A percentile compares a stretch with the other conserved stretches of the same genome.
Evolutionary conservation across 2,888 invertebrate species (phyloP).

Genomic region (Gandaritis pyraliata): DNA sequence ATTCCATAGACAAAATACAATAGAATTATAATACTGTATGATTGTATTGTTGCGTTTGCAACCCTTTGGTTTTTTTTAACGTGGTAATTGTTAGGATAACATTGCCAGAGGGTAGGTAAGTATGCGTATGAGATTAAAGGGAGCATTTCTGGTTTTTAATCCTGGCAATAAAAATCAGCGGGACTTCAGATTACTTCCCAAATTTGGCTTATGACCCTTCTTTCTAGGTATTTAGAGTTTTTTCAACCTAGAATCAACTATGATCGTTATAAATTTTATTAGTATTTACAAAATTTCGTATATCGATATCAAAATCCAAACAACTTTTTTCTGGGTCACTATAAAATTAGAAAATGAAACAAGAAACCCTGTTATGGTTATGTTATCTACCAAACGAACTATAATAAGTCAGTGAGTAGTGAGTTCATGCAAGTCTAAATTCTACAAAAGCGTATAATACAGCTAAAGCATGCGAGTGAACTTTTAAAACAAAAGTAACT

Average conservation of each 20-base stretch:
- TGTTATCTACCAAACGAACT: constrained; percentile 9
- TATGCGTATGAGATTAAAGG: constrained; percentile 32
- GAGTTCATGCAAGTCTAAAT: constrained; percentile 15
- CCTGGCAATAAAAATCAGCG: constrained; percentile 35
- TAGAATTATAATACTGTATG: constrained; percentile 47
- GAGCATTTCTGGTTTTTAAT: constrained; percentile 32
- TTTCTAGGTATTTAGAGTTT: neutral
- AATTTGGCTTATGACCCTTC: constrained; percentile 21
- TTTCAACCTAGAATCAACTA: neutral
- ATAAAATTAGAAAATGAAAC: constrained; percentile 2
- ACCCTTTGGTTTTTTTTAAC: constrained; percentile 55
- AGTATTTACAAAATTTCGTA: too few species aligned
- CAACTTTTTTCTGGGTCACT: too few species aligned
- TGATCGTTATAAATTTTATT: too few species aligned
- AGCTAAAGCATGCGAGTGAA: constrained; percentile 26
- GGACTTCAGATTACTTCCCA: constrained; percentile 25
- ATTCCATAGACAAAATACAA: constrained; percentile 47
- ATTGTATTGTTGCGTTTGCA: constrained; percentile 43
- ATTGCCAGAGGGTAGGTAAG: constrained; percentile 37
- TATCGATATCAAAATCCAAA: too few species aligned
- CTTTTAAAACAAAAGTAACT: constrained; percentile 29
- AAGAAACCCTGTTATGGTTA: constrained; percentile 2
- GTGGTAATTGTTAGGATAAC: constrained; percentile 60
- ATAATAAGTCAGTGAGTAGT: constrained; percentile 10
- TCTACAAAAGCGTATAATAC: constrained; percentile 23